phyloP scores from a whole-genome alignment of 1,140 invertebrate species.

The Sinella curviseta region DNA sequence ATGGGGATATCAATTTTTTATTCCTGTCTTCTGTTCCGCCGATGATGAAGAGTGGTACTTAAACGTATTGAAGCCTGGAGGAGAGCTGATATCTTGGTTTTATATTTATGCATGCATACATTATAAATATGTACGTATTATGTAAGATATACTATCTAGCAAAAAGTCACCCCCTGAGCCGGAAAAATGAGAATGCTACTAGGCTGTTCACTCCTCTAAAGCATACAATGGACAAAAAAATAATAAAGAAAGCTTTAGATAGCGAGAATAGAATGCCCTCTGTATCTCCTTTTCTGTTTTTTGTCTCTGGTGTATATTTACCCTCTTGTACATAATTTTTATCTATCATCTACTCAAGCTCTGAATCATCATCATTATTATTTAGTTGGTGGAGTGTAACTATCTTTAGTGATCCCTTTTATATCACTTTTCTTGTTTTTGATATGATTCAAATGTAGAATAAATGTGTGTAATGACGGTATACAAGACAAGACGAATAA shows the following conservation, averaged over 20 bases:
- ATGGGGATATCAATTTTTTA: constrained; percentile 18
- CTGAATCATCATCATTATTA: constrained; percentile 20
- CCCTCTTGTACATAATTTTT: constrained; percentile 20
- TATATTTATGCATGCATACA: constrained; percentile 11
- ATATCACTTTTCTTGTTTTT: background rate
- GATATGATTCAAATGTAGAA: no score
- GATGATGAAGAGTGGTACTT: no score
- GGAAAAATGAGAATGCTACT: background rate
- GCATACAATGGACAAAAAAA: background rate
- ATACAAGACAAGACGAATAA: no score
- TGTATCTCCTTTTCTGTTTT: background rate
- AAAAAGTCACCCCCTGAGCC: constrained; percentile 11
- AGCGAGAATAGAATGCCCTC: background rate
- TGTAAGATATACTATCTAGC: background rate
- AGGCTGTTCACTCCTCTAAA: constrained; percentile 3
- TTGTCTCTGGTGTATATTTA: constrained; percentile 22
- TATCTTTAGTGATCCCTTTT: background rate
- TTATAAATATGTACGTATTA: background rate
- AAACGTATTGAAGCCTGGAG: background rate
- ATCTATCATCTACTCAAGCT: background rate
- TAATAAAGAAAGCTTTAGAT: background rate
- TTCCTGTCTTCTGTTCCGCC: background rate
- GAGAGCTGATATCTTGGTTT: constrained; percentile 8
- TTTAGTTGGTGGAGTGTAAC: background rate
- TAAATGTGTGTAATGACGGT: no score